These are phyloP conservation scores for Petrocephalus sullivani DNA, from an alignment of 2,797 vertebrate species.

Conservation along the genomic window DNA sequence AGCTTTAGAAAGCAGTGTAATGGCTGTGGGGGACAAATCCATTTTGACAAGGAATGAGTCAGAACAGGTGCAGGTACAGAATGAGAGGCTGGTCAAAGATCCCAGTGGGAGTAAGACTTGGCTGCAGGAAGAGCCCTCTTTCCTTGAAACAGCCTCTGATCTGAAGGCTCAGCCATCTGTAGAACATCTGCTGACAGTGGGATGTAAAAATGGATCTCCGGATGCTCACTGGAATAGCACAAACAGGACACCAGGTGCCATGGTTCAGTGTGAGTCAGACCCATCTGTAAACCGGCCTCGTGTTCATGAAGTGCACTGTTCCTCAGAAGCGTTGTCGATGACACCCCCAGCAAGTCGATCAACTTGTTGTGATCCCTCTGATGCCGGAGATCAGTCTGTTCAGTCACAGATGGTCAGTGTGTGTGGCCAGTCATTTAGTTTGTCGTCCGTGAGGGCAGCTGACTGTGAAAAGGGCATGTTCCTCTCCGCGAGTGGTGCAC, in stretches of 20 bases:
- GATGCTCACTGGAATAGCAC: neutral
- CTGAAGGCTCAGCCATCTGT: neutral
- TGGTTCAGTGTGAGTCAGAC: neutral
- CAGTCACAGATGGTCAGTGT: neutral
- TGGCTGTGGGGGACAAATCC: neutral
- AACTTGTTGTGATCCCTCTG: neutral
- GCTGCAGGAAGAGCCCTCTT: neutral
- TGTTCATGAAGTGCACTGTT: neutral
- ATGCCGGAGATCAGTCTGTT: neutral
- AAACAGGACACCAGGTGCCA: neutral
- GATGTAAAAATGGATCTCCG: neutral
- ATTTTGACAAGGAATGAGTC: neutral
- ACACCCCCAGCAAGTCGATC: neutral
- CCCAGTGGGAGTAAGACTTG: neutral
- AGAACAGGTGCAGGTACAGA: neutral
- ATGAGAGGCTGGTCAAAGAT: neutral
- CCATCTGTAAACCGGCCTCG: neutral
- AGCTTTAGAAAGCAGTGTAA: neutral
- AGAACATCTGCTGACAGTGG: neutral
- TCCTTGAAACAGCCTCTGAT: neutral
- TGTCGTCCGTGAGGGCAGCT: neutral
- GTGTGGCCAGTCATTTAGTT: neutral
- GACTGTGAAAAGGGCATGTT: slow-evolving; percentile 8
- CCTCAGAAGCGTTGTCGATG: neutral
- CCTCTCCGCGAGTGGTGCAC: neutral